Percentiles rank a stretch among this genome's conserved stretches.
phyloP scores from a whole-genome alignment of 2,888 invertebrate genomes.

The Lycia hirtaria region DNA sequence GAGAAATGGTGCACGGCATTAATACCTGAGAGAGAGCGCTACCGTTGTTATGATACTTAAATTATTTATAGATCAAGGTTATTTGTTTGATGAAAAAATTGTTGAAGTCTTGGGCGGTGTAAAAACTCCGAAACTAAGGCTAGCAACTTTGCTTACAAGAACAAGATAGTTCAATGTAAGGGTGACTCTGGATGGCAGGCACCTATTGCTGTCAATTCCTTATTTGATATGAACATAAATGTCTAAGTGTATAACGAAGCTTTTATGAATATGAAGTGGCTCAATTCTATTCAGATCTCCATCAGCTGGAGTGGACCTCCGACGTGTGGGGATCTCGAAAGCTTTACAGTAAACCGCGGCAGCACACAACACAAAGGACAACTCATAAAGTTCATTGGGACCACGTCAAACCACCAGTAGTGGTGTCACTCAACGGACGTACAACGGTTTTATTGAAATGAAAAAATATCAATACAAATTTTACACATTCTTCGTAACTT shows the following conservation, averaged over 20 bases:
- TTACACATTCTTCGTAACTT: slow-evolving; percentile 48
- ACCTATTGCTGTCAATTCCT: neutral
- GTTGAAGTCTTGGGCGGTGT: no score
- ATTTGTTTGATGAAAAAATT: no score
- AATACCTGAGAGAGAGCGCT: no score
- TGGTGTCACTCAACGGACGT: slow-evolving; percentile 78
- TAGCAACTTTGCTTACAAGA: no score
- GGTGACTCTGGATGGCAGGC: neutral
- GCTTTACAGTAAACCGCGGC: slow-evolving; percentile 29
- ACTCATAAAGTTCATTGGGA: slow-evolving; percentile 66
- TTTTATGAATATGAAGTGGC: slow-evolving; percentile 43
- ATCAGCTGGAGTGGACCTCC: slow-evolving; percentile 27
- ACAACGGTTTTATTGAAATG: slow-evolving; percentile 63
- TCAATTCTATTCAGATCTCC: slow-evolving; percentile 40
- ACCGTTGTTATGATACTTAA: no score
- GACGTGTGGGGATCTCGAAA: slow-evolving; percentile 29
- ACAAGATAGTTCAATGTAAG: neutral
- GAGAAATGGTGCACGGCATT: no score
- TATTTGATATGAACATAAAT: slow-evolving; percentile 11
- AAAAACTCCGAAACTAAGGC: no score
- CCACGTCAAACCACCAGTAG: slow-evolving; percentile 62
- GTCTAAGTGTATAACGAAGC: slow-evolving; percentile 24
- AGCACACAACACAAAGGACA: slow-evolving; percentile 60
- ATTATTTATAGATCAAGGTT: no score
- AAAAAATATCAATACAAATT: slow-evolving; percentile 59